A percentile compares a stretch with the other conserved stretches of the same genome.
phyloP scores from a whole-genome alignment of 1,140 invertebrate genomes.

The Anastrepha ludens region DNA sequence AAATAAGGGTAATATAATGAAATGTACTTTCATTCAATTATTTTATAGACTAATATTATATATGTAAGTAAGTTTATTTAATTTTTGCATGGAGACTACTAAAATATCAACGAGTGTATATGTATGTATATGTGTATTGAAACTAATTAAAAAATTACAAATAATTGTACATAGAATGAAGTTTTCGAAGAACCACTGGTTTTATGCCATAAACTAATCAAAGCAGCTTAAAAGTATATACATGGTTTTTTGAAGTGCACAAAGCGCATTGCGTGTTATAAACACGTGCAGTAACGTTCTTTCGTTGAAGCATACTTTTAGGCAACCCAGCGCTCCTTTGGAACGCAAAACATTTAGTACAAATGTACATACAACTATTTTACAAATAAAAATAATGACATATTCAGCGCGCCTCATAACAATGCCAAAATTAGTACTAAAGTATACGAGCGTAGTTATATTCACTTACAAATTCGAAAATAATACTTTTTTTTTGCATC shows the following conservation, averaged over 20 bases:
- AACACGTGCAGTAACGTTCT: not conserved
- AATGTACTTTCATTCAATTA: not conserved
- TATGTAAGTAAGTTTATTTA: not conserved
- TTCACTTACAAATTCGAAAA: conserved; percentile 43
- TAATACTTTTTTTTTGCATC: conserved; percentile 39
- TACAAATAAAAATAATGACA: too few species aligned
- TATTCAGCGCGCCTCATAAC: too few species aligned
- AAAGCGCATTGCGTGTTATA: not conserved
- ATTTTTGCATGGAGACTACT: not conserved
- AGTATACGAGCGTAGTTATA: not conserved
- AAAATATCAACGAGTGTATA: not conserved
- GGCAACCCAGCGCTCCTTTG: not conserved
- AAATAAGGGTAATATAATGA: not conserved
- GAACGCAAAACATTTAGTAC: too few species aligned
- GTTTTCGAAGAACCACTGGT: not conserved
- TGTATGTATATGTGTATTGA: not conserved
- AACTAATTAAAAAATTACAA: not conserved
- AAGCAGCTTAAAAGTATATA: not conserved
- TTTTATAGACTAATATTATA: not conserved
- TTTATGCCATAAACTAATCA: not conserved
- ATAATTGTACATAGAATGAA: not conserved
- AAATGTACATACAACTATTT: too few species aligned
- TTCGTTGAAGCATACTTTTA: not conserved
- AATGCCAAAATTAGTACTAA: not conserved
- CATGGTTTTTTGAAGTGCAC: not conserved